These are phyloP conservation scores for Callosobruchus maculatus DNA, from an alignment of 2,888 invertebrate species.

Conservation along the genomic window DNA sequence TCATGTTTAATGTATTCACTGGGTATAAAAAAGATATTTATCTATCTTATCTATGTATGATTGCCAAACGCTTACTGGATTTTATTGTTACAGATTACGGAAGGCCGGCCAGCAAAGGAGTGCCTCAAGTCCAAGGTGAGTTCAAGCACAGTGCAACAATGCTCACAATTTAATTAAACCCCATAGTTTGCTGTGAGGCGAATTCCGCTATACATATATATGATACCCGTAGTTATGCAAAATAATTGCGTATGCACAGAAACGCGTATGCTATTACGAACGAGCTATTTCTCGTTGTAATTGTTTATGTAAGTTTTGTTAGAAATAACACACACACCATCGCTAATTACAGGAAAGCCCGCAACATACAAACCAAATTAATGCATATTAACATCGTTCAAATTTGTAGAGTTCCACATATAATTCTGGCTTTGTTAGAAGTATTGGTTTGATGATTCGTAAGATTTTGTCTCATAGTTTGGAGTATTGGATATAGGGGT, in stretches of 20 bases:
- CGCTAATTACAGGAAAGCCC: too few relatives aligned
- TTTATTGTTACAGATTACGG: background rate
- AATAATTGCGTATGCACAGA: background rate
- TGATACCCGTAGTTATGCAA: background rate
- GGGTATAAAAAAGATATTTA: too few relatives aligned
- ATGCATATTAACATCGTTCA: too few relatives aligned
- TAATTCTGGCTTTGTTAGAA: too few relatives aligned
- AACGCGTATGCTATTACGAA: background rate
- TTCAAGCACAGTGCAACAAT: background rate
- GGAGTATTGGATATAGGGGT: too few relatives aligned
- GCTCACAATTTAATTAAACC: background rate
- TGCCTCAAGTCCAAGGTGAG: background rate
- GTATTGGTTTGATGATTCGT: too few relatives aligned
- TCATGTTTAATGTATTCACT: too few relatives aligned
- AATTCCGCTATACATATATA: background rate
- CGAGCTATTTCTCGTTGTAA: background rate
- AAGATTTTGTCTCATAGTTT: too few relatives aligned
- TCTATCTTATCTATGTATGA: too few relatives aligned
- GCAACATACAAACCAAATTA: too few relatives aligned
- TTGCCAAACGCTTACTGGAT: too few relatives aligned
- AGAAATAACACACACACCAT: background rate
- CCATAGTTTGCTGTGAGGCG: background rate
- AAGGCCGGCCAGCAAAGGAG: background rate
- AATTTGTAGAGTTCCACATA: too few relatives aligned
- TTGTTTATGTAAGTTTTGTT: background rate